Base-by-base conservation (phyloP, 2,888 invertebrate genomes). In the Pimpla rufipes region DNA sequence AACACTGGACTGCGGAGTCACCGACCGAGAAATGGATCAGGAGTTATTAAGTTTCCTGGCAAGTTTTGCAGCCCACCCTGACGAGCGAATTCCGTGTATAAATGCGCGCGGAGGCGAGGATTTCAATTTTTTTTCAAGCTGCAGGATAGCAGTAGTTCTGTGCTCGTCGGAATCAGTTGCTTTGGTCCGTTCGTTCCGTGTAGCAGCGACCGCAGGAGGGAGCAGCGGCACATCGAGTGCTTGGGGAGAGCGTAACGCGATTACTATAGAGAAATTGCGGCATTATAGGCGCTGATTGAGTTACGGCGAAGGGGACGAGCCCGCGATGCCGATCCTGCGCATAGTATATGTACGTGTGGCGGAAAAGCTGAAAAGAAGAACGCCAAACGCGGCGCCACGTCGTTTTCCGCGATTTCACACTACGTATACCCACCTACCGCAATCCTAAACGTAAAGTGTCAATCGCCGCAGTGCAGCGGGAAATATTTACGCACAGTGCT, bases 281-380 rank as follows among this genome's bases (percentile, higher is more conserved):
- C 92, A 92, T 92, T 92, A 92, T 92, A 90, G 92, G 89, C 87
- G 85, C 88, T 92, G 92, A 92, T 92, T 92, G 92, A 92, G 92
- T 92, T 92, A 92, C 88, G 85, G 89, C 88, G 88, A 87, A 88
- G 87, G 88, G 87, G 87, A 87, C 85, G 87, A 88, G 88, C 89
- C 79, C 87, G 85, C 88, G 81, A 85, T 87, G 87, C 79, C 81
- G 88, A 85, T 79, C 84, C 87, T 87, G 23, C 18, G 13, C 35
- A 5, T 59, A 16, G 6, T 29, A n/a, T 21, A 75, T 57, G 47
- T 21, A 35, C 66, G 68, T 37, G 55, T 45, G 21, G 77, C 52
- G 40, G 67, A 59, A 42, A 75, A 59, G 70, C 21, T 79, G 67
- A 35, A 67, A 47, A 42, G 35, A 55, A 42, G 64, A 35, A 35